Base-by-base conservation (phyloP, 2,797 vertebrate species). In the Coilia nasus region DNA sequence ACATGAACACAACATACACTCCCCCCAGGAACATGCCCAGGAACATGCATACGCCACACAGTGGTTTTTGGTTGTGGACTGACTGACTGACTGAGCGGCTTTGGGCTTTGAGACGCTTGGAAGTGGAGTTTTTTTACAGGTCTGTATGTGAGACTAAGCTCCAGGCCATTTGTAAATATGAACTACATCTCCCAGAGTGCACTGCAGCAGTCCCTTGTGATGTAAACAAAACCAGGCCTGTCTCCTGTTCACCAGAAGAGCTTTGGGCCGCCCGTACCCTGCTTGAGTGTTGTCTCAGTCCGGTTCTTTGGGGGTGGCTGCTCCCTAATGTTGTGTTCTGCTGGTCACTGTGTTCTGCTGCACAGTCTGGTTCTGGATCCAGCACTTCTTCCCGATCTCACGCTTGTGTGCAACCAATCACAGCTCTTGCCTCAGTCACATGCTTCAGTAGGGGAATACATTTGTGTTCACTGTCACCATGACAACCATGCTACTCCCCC, bases 121-220 rank as follows among this genome's bases (percentile, higher is more conserved):
- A 71, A 15, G 11, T 71, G 23, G 62, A 64, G 62, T 71, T 67
- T 67, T 67, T 71, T 71, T 67, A 64, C 15, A 23, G 25, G 60
- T 67, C 14, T 71, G 14, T 31, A 31, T 14, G 31, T 71, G 64
- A 31, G 25, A 31, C 64, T 35, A 4, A 71, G 64, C 2, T 2
- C 23, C 62, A 67, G 62, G 64, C 87, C 83, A 46, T 41, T 57
- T 94, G 92, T 93, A 93, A 87, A 94, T 94, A 94, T 50, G 4
- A 90, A 93, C 89, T 91, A 56, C 28, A 71, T 88, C 90, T 84
- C 85, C 93, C 91, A 93, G 90, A 93, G 93, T 95, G 90, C 93
- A 94, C 89, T 90, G 91, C 92, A 89, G 90, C 92, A 91, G 91
- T 90, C 88, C 89, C 84, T 90, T 86, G 90, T 64, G 46, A 91